A percentile compares a stretch with the other conserved stretches of the same genome.
Conservation (phyloP, 2,113 vertebrate species). For the Pseudopodoces humilis region DNA sequence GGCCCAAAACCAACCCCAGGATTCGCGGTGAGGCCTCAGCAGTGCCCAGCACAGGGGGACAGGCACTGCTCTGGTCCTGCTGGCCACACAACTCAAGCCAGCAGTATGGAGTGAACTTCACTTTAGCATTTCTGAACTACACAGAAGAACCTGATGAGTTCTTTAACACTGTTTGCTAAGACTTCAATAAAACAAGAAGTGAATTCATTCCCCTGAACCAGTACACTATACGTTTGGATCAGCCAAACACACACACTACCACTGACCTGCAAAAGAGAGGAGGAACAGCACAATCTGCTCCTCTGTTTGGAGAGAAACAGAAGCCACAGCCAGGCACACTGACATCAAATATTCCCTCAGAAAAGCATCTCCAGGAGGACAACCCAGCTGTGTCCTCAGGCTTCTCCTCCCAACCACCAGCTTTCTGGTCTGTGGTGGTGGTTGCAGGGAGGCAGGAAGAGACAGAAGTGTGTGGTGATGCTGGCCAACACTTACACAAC, state of each 20-base stretch:
- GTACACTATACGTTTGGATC: neutral
- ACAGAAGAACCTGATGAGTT: neutral
- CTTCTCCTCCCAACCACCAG: neutral
- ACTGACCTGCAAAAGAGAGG: neutral
- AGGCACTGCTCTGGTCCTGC: neutral
- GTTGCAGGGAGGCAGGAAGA: neutral
- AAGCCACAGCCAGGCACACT: neutral
- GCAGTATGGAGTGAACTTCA: neutral
- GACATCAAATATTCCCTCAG: neutral
- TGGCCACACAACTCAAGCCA: neutral
- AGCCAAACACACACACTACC: neutral
- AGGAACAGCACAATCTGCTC: neutral
- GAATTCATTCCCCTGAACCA: neutral
- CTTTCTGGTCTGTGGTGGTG: too few relatives aligned
- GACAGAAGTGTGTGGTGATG: accelerated
- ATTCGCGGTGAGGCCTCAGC: neutral
- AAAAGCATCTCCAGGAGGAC: neutral
- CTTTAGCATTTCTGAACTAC: neutral
- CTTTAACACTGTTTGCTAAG: neutral
- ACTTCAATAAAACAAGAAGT: neutral
- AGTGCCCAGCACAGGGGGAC: neutral
- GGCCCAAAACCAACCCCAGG: neutral
- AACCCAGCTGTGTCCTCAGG: neutral
- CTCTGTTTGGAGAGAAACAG: neutral
- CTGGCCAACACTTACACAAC: neutral